Evolutionary conservation across 2,797 vertebrate genomes (phyloP).

Genomic region (Chaetophractus vellerosus): DNA sequence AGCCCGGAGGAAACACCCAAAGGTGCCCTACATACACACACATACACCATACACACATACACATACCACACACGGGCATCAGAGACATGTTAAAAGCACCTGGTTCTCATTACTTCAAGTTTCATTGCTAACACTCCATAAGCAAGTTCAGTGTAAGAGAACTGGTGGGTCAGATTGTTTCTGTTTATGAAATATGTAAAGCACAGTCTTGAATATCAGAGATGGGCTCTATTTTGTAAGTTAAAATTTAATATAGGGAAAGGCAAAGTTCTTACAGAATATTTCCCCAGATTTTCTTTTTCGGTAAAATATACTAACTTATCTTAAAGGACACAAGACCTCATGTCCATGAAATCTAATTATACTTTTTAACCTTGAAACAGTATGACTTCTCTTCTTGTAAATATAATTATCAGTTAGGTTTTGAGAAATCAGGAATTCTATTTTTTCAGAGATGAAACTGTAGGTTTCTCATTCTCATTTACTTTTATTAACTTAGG

Average conservation of each 20-base stretch:
- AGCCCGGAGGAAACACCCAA: background rate
- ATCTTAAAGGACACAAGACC: background rate
- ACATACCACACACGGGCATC: background rate
- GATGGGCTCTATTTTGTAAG: background rate
- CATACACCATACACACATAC: background rate
- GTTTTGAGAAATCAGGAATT: background rate
- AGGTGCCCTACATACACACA: background rate
- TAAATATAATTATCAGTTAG: too few species aligned
- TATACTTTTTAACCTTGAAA: conserved; percentile 32
- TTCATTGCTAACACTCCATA: conserved; percentile 11
- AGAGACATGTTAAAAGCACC: background rate
- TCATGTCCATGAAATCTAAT: background rate
- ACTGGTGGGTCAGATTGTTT: background rate
- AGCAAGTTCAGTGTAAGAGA: background rate
- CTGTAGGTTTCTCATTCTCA: background rate
- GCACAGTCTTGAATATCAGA: background rate
- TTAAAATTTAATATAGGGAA: background rate
- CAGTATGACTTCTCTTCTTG: too few species aligned
- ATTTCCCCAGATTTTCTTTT: background rate
- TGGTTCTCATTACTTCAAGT: background rate
- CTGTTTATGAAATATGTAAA: background rate
- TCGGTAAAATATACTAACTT: background rate
- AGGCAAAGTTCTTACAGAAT: background rate
- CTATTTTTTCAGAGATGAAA: background rate
- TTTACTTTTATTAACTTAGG: background rate